These are phyloP conservation scores for Cyrtorhinus lividipennis DNA, from an alignment of 1,140 invertebrate species.

Conservation along the genomic window DNA sequence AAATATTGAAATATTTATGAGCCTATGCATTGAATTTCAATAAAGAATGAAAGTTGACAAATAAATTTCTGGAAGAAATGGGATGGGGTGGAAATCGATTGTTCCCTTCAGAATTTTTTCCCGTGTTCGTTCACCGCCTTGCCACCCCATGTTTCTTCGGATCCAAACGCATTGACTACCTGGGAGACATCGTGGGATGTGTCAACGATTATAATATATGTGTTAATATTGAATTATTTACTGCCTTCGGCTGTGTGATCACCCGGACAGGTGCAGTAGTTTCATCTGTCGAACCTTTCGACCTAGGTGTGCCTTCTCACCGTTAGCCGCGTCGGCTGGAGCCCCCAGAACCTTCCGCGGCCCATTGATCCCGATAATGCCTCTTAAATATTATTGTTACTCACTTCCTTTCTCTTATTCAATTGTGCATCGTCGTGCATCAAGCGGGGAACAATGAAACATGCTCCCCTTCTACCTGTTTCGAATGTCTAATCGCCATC, in stretches of 20 bases:
- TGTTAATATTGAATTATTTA: slow-evolving; percentile 10
- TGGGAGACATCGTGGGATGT: not conserved
- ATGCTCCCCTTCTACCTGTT: not conserved
- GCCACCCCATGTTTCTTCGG: not conserved
- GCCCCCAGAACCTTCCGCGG: not conserved
- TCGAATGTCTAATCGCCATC: not conserved
- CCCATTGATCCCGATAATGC: not conserved
- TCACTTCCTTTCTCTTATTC: not conserved
- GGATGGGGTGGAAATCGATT: slow-evolving; percentile 6
- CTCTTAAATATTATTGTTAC: not conserved
- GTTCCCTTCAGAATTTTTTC: not conserved
- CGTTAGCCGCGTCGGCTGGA: not conserved
- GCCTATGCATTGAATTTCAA: slow-evolving; percentile 4
- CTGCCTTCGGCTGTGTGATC: not conserved
- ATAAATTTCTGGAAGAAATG: not conserved
- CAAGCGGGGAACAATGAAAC: not conserved
- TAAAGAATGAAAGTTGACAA: slow-evolving; percentile 2
- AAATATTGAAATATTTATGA: slow-evolving; percentile 4
- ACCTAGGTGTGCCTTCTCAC: not conserved
- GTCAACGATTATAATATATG: not conserved
- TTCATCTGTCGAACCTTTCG: not conserved
- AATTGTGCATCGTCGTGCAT: not conserved
- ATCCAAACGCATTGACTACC: not conserved
- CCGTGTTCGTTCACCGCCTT: not conserved
- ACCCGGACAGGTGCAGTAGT: not conserved